These are phyloP conservation scores for Caenorhabditis sp. DNA, from an alignment of 2,888 invertebrate species.

Conservation along the genomic window DNA sequence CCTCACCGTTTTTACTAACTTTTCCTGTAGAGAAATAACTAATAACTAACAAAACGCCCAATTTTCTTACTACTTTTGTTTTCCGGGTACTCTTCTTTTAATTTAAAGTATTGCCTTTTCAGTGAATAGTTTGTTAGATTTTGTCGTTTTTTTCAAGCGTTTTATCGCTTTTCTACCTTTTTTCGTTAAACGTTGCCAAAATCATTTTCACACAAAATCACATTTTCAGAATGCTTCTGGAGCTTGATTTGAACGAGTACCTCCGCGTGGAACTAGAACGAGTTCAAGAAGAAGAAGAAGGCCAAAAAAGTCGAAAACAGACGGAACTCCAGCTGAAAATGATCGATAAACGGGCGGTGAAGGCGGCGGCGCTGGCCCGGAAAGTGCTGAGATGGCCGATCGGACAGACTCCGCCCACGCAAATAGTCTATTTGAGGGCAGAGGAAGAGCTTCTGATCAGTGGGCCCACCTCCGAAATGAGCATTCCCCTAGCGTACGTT, in stretches of 20 bases:
- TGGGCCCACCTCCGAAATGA: constrained; percentile 45
- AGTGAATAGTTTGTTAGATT: neutral
- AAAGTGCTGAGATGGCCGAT: constrained; percentile 54
- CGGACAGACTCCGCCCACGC: constrained; percentile 47
- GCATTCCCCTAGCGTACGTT: constrained; percentile 44
- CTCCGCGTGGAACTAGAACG: constrained; percentile 2
- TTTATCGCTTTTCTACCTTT: neutral
- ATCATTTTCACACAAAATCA: neutral
- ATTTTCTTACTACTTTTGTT: no score
- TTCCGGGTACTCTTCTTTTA: no score
- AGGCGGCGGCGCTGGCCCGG: constrained; percentile 30
- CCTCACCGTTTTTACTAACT: neutral
- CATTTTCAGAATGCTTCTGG: constrained; percentile 35
- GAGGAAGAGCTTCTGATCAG: constrained; percentile 32
- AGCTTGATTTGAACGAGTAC: constrained; percentile 38
- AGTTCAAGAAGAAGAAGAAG: no score
- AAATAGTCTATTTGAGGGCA: constrained; percentile 24
- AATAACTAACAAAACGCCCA: no score
- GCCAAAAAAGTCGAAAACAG: constrained; percentile 17
- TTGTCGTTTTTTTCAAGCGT: neutral
- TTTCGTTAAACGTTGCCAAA: no score
- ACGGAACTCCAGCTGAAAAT: constrained; percentile 41
- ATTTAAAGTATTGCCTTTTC: no score
- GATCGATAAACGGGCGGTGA: constrained; percentile 31
- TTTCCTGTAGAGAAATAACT: no score